A percentile compares a stretch with the other conserved stretches of the same genome.
Evolutionary conservation across 37 sponge, comb jelly and placozoan species (phyloP).

Genomic region (Ephydatia muelleri): DNA sequence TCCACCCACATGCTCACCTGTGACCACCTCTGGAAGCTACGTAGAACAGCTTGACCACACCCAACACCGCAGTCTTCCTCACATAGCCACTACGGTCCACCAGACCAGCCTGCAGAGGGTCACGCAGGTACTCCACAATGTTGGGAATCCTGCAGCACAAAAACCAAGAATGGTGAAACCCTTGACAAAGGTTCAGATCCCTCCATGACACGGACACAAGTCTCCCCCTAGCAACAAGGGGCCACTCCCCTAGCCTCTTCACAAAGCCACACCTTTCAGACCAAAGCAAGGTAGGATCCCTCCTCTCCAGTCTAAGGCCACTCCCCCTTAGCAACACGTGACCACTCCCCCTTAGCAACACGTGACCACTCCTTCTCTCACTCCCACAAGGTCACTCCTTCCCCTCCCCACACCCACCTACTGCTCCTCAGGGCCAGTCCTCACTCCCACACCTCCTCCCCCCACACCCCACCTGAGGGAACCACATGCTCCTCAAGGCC

Average conservation of each 20-base stretch:
- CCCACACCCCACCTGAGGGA: conserved; percentile 49
- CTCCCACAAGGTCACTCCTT: not conserved
- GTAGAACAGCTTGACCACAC: conserved; percentile 87
- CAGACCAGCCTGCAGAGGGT: conserved; percentile 87
- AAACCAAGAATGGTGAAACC: no score
- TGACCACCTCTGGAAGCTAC: conserved; percentile 72
- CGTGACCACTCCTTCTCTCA: no score
- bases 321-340: no score
- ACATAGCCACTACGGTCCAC: conserved; percentile 91
- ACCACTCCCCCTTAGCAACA: no score
- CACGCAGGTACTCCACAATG: conserved; percentile 87
- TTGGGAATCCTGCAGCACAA: conserved; percentile 75
- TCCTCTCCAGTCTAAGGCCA: no score
- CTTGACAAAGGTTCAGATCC: no score
- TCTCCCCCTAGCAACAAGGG: no score
- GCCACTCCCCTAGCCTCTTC: not conserved
- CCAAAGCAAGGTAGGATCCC: no score
- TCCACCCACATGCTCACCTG: conserved; percentile 36
- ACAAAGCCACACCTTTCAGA: no score
- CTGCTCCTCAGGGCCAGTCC: not conserved
- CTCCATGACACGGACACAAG: not conserved
- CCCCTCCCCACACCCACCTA: not conserved
- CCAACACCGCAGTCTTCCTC: conserved; percentile 91
- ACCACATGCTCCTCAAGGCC: conserved; percentile 91
- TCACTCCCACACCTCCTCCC: not conserved